phyloP scores from a whole-genome alignment of 1,140 invertebrate genomes.

The Megalonaias nervosa region DNA sequence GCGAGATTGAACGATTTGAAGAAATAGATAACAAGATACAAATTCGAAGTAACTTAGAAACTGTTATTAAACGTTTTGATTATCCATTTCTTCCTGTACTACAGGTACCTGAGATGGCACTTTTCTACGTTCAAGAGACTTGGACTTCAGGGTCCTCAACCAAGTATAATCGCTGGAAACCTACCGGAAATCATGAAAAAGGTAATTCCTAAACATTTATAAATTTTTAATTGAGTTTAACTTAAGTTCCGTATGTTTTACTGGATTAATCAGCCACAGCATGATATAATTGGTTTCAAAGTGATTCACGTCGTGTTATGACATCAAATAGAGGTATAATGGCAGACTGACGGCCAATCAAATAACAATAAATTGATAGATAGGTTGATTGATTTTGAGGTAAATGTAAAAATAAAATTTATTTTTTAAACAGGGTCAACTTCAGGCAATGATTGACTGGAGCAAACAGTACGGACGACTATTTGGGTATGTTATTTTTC shows the following conservation, averaged over 20 bases:
- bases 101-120: constrained; percentile 49
- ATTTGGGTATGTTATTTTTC: constrained; percentile 50
- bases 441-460: constrained; percentile 58
- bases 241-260: not conserved
- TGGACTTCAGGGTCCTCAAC: constrained; percentile 56
- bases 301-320: not conserved
- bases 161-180: constrained; percentile 53
- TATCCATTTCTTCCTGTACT: not conserved
- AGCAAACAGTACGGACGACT: constrained; percentile 50
- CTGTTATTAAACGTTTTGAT: no score
- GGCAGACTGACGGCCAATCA: not conserved
- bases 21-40: no score
- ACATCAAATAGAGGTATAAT: not conserved
- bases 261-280: not conserved
- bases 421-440: constrained; percentile 51
- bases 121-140: constrained; percentile 56
- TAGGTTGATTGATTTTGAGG: not conserved
- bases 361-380: not conserved
- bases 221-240: not conserved
- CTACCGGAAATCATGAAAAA: constrained; percentile 53
- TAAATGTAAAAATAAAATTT: not conserved
- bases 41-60: no score
- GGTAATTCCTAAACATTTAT: constrained; percentile 36
- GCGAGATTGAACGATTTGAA: no score
- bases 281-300: not conserved